Percentiles rank a stretch among this genome's conserved stretches.
These are phyloP conservation scores for Trichogramma evanescens DNA, from an alignment of 2,888 invertebrate species.

Conservation along the genomic window DNA sequence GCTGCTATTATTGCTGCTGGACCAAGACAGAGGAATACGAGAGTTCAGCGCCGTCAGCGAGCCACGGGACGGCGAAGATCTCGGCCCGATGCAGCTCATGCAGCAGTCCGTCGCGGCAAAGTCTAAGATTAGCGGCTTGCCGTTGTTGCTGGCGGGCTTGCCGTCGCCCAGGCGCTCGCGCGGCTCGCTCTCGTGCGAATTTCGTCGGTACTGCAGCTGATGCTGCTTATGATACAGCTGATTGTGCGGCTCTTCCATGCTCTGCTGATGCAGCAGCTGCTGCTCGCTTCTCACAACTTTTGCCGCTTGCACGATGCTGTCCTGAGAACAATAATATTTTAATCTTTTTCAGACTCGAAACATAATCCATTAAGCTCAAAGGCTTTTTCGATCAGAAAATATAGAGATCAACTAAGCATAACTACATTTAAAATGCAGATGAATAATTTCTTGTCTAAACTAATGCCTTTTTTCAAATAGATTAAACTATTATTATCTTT, in stretches of 20 bases:
- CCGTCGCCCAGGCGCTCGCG: conserved; percentile 31
- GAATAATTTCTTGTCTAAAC: too few relatives aligned
- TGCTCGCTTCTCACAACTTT: neutral
- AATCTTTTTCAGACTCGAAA: too few relatives aligned
- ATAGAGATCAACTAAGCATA: too few relatives aligned
- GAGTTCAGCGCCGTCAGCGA: conserved; percentile 1
- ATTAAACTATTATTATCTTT: too few relatives aligned
- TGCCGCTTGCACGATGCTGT: neutral
- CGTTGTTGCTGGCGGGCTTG: neutral
- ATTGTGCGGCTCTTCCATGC: too few relatives aligned
- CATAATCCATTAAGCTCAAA: too few relatives aligned
- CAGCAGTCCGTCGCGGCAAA: conserved; percentile 33
- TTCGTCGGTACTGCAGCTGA: conserved; percentile 28
- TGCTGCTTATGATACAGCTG: conserved; percentile 22
- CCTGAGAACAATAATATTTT: neutral
- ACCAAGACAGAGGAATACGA: conserved; percentile 19
- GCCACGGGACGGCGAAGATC: conserved; percentile 24
- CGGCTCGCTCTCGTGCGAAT: conserved; percentile 34
- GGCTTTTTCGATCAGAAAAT: too few relatives aligned
- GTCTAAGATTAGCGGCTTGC: conserved; percentile 23
- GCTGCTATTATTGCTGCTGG: conserved; percentile 12
- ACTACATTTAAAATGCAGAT: too few relatives aligned
- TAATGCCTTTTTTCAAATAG: too few relatives aligned
- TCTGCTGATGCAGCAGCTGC: too few relatives aligned
- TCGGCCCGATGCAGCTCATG: conserved; percentile 42